Evolutionary conservation across 2,113 vertebrate species (phyloP).

Genomic region (Pholis gunnellus): DNA sequence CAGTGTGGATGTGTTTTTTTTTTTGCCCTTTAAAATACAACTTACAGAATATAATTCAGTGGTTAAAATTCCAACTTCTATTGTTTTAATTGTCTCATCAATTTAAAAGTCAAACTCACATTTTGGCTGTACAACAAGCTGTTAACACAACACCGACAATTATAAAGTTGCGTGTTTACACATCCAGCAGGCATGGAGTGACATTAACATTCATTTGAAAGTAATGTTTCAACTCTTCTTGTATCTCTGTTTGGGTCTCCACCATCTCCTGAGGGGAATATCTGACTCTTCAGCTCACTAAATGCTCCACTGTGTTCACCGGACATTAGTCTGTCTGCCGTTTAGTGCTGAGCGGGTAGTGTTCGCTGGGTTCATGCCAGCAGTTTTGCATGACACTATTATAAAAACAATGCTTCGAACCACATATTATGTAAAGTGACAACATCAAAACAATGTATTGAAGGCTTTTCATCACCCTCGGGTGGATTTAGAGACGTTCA

Average conservation of each 20-base stretch:
- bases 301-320: not conserved
- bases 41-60: not conserved
- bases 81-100: not conserved
- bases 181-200: not conserved
- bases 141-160: not conserved
- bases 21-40: not conserved
- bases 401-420: not conserved
- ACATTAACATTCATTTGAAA: not conserved
- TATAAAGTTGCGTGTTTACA: not conserved
- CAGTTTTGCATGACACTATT: too few relatives aligned
- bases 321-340: not conserved
- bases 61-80: not conserved
- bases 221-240: not conserved
- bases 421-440: constrained; percentile 7
- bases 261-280: not conserved
- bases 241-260: not conserved
- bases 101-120: not conserved
- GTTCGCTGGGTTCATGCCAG: too few relatives aligned
- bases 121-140: not conserved
- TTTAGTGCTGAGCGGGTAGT: too few relatives aligned
- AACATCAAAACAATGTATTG: not conserved
- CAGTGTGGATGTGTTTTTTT: not conserved
- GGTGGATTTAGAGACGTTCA: constrained; percentile 15
- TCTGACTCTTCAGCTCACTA: not conserved
- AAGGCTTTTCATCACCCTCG: constrained; percentile 1